Conservation (phyloP, 2,797 vertebrate genomes). For the Hemibagrus guttatus region DNA sequence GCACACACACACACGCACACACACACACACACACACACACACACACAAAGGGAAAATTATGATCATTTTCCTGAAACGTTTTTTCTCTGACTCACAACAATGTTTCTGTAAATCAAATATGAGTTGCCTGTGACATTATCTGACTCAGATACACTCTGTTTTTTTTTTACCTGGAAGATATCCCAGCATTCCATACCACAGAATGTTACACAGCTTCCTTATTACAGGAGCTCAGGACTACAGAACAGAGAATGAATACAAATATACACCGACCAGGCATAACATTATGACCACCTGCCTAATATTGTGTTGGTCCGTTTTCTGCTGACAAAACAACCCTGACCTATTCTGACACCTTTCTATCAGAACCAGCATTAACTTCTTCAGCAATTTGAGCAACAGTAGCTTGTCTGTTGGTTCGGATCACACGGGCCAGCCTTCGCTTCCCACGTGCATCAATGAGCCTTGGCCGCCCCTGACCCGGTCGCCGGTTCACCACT, state of each 20-base stretch:
- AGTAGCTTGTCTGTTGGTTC: too few relatives aligned
- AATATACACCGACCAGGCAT: too few relatives aligned
- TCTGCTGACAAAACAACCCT: too few relatives aligned
- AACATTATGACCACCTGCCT: too few relatives aligned
- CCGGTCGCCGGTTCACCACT: too few relatives aligned
- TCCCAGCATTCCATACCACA: background rate
- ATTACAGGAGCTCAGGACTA: background rate
- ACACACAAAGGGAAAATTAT: conserved; percentile 30
- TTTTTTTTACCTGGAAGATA: background rate
- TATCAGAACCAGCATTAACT: too few relatives aligned
- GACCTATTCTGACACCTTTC: too few relatives aligned
- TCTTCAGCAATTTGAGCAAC: too few relatives aligned
- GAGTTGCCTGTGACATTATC: background rate
- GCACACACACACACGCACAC: background rate
- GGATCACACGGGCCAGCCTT: too few relatives aligned
- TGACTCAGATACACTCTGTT: background rate
- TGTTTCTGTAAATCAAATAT: background rate
- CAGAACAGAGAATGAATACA: background rate
- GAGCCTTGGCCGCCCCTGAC: too few relatives aligned
- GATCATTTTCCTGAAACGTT: conserved; percentile 35
- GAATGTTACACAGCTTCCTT: background rate
- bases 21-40: background rate
- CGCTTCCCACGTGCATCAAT: too few relatives aligned
- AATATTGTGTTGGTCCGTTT: too few relatives aligned
- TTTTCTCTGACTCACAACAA: conserved; percentile 29